Base-by-base conservation (phyloP, 2,113 vertebrate species). In the Crotalus helleri region DNA sequence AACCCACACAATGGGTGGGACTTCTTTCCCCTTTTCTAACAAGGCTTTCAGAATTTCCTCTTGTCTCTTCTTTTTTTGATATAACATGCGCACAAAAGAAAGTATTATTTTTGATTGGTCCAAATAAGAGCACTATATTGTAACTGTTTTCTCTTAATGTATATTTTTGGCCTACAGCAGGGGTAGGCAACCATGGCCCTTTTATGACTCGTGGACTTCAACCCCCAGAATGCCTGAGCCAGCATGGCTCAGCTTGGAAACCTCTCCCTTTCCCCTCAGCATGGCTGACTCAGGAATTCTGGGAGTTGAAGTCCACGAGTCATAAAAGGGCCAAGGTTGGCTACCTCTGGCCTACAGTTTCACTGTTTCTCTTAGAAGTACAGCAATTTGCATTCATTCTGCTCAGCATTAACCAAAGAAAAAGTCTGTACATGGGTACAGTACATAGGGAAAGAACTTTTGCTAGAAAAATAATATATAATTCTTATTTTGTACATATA, bases 371-470 rank as follows among this genome's bases (percentile, higher is more conserved):
- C 2, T 0, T 69, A 39, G n/a, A 59, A 49, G 59, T 17, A 29
- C 24, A 29, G 26, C 29, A 19, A 26, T 29, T 2, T 39, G 2
- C 29, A 44, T 81, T 1, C 0, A 4, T 21, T 21, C 1, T 0
- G 26, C 6, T 17, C 21, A 17, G 21, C 44, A 0, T 46, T 74
- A 69, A 19, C 39, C 11, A 4, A 39, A 26, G 33, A 44, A 26
- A 3, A 39, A 51, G 9, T 90, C 21, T 69, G 0, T 81, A 8
- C 21, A 33, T 17, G 21, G 59, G 4, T 74, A 11, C 21, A 3
- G 8, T 54, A 39, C 12, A 61, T 21, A 6, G 19, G 1, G 15
- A 81, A 8, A 81, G 69, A 17, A 21, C 69, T 39, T 81, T 74
- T 53, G 49, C 49, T 69, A 69, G 89, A n/a, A 90, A 90, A 29